Evolutionary conservation across 2,888 invertebrate species (phyloP), one percentile per base, ranked within the genome.

Genomic region (Cataglyphis rosenhaueri): DNA sequence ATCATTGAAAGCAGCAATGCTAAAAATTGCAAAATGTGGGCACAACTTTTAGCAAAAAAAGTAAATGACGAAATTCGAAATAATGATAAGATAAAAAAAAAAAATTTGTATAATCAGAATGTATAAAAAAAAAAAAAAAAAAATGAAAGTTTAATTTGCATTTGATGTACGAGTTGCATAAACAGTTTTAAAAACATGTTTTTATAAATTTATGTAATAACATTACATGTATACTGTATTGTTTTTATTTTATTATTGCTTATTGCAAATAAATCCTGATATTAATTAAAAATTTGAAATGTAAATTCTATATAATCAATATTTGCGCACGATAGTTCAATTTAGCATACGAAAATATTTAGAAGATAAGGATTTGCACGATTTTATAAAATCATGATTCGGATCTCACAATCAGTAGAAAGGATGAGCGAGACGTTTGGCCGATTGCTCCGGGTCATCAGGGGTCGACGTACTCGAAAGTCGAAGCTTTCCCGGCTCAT

Each of bases 391-490:
- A 83, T 64, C 59, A 61, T 52, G 71, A 48, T 73, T 83, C 61
- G 41, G 55, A 57, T 79, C 66, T 82, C 6, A 52, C 52, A 52
- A 52, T 52, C 75, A 41, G 68, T 76, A 84, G 85, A 79, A 85
- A 81, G 62, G 78, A 83, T 74, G 76, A 66, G 10, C 79, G 74
- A 79, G 78, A 78, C 61, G 81, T 84, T 82, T 84, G 76, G 62
- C 55, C 70, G 84, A 76, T 78, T 75, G 66, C 84, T 83, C 44
- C 68, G 86, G 83, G 81, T 86, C 83, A 84, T 61, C 74, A 86
- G 86, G 88, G 93, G 92, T 92, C 93, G 92, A 92, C 88, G 93
- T 92, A 93, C 93, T 93, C 93, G 93, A 94, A 93, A 94, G 93
- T 94, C 84, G 88, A 92, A 91, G 93, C 92, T 93, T 93, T 93